Evolutionary conservation across 1,140 invertebrate species (phyloP).

Genomic region (Lordiphosa collinella): DNA sequence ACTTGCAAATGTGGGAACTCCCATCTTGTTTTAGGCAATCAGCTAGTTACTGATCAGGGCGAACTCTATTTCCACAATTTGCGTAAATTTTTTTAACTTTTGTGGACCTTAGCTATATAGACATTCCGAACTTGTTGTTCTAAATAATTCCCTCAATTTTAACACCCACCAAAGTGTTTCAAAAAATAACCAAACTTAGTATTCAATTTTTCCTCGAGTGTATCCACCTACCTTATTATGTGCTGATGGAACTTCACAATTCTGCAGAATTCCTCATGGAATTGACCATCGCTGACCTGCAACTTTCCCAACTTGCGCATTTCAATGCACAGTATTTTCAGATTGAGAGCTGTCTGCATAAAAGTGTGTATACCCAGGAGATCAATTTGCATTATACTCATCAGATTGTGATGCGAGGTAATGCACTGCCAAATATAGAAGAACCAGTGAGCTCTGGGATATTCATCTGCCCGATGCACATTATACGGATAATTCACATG

Average conservation of each 20-base stretch:
- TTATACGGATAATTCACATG: constrained; percentile 43
- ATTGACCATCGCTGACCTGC: constrained; percentile 9
- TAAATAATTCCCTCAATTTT: too few relatives aligned
- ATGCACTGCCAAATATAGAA: constrained; percentile 38
- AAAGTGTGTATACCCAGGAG: constrained; percentile 44
- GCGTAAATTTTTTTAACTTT: too few relatives aligned
- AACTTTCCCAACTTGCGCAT: constrained; percentile 32
- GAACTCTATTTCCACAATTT: too few relatives aligned
- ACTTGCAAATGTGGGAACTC: too few relatives aligned
- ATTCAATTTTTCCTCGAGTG: background rate
- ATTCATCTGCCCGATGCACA: constrained; percentile 22
- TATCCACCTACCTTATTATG: constrained; percentile 42
- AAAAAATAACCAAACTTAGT: too few relatives aligned
- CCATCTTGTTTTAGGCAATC: too few relatives aligned
- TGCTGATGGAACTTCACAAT: constrained; percentile 54
- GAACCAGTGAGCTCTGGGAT: constrained; percentile 22
- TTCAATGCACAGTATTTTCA: constrained; percentile 50
- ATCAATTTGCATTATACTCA: constrained; percentile 47
- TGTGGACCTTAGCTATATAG: too few relatives aligned
- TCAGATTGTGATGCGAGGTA: constrained; percentile 33
- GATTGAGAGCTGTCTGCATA: constrained; percentile 56
- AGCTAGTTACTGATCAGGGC: too few relatives aligned
- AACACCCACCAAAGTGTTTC: too few relatives aligned
- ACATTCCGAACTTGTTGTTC: too few relatives aligned
- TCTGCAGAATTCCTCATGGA: constrained; percentile 22